A percentile compares a stretch with the other conserved stretches of the same genome.
phyloP scores from a whole-genome alignment of 2,888 invertebrate genomes.

The Apodemia zela region DNA sequence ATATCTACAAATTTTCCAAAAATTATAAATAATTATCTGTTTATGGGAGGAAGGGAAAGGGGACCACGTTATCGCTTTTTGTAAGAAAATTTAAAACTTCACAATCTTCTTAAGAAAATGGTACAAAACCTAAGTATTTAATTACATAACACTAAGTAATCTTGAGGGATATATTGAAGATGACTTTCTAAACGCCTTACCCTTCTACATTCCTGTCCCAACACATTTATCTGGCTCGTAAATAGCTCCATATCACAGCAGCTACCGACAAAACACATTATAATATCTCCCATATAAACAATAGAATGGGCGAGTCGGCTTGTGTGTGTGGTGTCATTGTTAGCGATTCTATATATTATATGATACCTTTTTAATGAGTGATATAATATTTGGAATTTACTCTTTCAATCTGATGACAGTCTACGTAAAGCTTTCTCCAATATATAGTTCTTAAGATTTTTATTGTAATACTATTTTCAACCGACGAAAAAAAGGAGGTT shows the following conservation, averaged over 20 bases:
- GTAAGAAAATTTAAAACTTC: too few species aligned
- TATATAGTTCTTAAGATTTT: too few species aligned
- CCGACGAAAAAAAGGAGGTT: too few species aligned
- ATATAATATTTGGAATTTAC: background rate
- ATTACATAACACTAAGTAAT: constrained; percentile 24
- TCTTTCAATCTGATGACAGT: background rate
- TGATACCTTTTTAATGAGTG: too few species aligned
- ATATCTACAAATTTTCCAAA: too few species aligned
- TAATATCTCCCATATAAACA: constrained; percentile 70
- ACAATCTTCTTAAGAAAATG: too few species aligned
- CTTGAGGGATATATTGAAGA: constrained; percentile 25
- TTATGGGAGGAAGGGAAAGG: too few species aligned
- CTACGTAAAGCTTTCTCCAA: background rate
- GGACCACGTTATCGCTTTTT: too few species aligned
- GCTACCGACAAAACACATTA: constrained; percentile 74
- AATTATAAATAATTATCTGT: too few species aligned
- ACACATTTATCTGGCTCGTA: constrained; percentile 61
- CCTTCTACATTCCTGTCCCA: constrained; percentile 42
- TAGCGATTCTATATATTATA: constrained; percentile 35
- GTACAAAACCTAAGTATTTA: background rate
- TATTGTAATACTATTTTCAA: too few species aligned
- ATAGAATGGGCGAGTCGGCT: constrained; percentile 66
- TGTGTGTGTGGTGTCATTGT: constrained; percentile 33
- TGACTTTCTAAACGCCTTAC: constrained; percentile 19
- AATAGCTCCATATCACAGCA: constrained; percentile 58